Base-by-base conservation (phyloP, 2,797 vertebrate species). In the Catostomus latipinnis region DNA sequence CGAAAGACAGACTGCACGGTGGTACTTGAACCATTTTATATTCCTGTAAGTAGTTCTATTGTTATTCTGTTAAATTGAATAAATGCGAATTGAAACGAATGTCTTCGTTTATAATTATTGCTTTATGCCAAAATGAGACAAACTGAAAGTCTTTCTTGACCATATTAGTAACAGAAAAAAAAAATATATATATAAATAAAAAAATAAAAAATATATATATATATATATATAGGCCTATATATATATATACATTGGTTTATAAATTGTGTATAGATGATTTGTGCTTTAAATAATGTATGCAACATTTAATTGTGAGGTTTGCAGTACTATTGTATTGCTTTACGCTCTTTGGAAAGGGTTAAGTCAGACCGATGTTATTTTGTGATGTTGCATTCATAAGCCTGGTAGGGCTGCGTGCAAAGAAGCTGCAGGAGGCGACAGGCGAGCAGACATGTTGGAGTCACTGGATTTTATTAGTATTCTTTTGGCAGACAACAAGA, bases 361-460 rank as follows among this genome's bases (percentile, higher is more conserved):
- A 87, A 88, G 70, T 82, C 76, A 84, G 34, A 34, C 34, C 2
- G 65, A 68, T 34, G 63, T 58, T 7, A 61, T 75, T 13, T 63
- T 63, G 69, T 53, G 67, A 68, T 72, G 16, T 78, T 68, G 54
- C 75, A 34, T 34, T 63, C 62, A 34, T 82, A 85, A 89, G 92
- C 88, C 88, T 90, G 89, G 88, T 87, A 91, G 88, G 88, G 89
- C 91, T 93, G 92, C 91, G 92, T 94, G 93, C 92, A 90, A 92
- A 91, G 86, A 86, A 76, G 88, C 90, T 91, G 89, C 79, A 84
- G 86, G 89, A 94, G 93, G 92, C 88, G 91, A 93, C 94, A 86
- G 82, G 87, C 87, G 83, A 88, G 94, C 94, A 96, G 96, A 96
- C 95, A 93, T 84, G 85, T 89, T 94, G 96, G 96, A 97, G 95